A percentile compares a stretch with the other conserved stretches of the same genome.
Conservation (phyloP, 2,113 vertebrate species). For the Vidua macroura region DNA sequence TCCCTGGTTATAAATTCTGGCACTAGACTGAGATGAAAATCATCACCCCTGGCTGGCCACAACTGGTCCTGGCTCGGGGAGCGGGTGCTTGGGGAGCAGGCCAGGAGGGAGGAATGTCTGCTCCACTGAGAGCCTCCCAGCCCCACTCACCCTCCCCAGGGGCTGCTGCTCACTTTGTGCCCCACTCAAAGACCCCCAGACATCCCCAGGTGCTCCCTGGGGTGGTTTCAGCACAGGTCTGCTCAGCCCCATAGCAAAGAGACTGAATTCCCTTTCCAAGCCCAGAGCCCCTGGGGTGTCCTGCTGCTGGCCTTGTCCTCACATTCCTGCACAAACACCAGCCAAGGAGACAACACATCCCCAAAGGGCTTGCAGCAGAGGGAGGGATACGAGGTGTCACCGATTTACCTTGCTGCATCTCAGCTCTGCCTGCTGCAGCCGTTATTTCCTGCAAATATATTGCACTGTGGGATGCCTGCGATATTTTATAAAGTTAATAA, state of each 20-base stretch:
- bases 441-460: slow-evolving; percentile 68
- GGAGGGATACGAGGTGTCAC: neutral
- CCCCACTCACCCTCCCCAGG: neutral
- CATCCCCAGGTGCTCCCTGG: rapidly evolving
- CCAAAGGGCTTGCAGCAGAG: neutral
- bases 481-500: slow-evolving; percentile 83
- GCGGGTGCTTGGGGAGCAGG: rapidly evolving
- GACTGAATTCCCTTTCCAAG: rapidly evolving
- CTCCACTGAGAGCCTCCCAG: neutral
- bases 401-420: slow-evolving; percentile 38
- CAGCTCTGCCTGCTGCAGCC: slow-evolving; percentile 64
- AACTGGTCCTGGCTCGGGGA: neutral
- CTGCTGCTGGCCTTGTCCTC: rapidly evolving
- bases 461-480: slow-evolving; percentile 73
- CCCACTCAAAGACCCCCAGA: neutral
- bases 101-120: neutral
- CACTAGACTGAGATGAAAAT: neutral
- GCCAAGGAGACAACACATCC: rapidly evolving
- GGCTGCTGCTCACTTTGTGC: neutral
- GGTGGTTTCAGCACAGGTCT: neutral
- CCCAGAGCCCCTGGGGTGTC: neutral
- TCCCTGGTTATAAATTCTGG: slow-evolving; percentile 25
- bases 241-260: rapidly evolving
- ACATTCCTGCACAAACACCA: rapidly evolving
- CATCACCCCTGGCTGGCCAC: neutral